Evolutionary conservation across 2,888 invertebrate genomes (phyloP), one percentile per base, ranked within the genome.

Genomic region (Isoperla grammatica): DNA sequence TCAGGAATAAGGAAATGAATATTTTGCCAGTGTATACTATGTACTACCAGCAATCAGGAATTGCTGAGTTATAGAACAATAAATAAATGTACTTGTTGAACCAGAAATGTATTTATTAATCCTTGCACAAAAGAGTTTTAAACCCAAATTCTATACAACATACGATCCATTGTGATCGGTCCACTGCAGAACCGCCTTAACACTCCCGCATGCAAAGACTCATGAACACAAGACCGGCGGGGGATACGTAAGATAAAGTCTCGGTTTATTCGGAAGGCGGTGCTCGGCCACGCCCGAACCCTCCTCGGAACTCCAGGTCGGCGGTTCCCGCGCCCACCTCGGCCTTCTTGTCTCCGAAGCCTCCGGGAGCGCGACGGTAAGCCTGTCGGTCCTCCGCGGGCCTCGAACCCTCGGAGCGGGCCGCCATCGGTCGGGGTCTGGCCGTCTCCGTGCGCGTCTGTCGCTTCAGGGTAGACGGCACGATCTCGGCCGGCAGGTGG

Each of bases 401-500:
- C 71, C 89, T 85, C 5, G 83, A 81, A 46, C 80, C 78, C 65
- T 91, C 86, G 46, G 81, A 78, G 66, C 86, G 78, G 39, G 84
- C 82, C 2, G 84, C 79, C 43, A 87, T 81, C 0, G 85, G 82
- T 63, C 92, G 82, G 56, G 92, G 87, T 60, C 94, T 84, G 35
- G 88, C 86, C 2, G 93, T 85, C 75, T 95, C 95, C 2, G 90
- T 83, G 66, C 94, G 84, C 9, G 86, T 84, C 68, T 93, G 94
- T 65, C 95, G 85, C 79, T 96, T 98, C 66, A 99, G 81, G 1
- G 99, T 99, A 1, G 96, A 88, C 40, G 99, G 99, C 37, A 99
- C 97, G 77, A 99, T 98, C 84, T 99, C 99, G 65, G 96, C 88
- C 8, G 99, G 98, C 71, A 99, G 82, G 73, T 99, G 96, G 65